Evolutionary conservation across 2,113 vertebrate species (phyloP), one percentile per base, ranked within the genome.

Genomic region (Scortum barcoo): DNA sequence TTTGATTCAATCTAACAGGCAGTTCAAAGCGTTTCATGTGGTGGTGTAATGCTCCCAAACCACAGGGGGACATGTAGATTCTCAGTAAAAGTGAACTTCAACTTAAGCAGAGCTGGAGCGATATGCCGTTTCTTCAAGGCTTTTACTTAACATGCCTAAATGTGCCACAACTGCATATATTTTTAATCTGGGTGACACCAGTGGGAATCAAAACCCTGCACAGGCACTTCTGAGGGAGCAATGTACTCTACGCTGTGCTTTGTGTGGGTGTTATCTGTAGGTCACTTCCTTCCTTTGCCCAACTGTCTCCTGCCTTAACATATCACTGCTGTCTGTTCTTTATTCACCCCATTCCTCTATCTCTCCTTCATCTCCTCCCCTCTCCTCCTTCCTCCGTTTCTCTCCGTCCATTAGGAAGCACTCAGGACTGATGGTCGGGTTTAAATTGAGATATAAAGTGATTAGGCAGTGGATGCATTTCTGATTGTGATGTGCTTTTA

Each of bases 341-440:
- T 33, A 58, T 75, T 71, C 51, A 38, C 26, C 61, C 60, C 30
- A 12, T 56, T 71, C 70, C 38, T 74, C 79, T 83, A 78, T 89
- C 85, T 87, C n/a, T 73, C 74, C 84, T 76, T 80, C 81, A 76
- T 89, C 88, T 87, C 60, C 20, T 58, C 77, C 50, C 46, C 44
- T 50, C 75, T 65, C 72, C 66, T 66, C 67, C 78, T 69, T 74
- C 74, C 71, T 81, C 71, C 58, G 24, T 44, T 44, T 76, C 79
- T 67, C 69, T 76, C 63, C 26, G 66, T 94, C 93, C 93, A 94
- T 95, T 94, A 95, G 87, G 82, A 88, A 90, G 92, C 94, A 94
- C 93, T 95, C 94, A 90, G 85, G 73, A 63, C 84, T 67, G 86
- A 86, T 90, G 87, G 78, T 61, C 33, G 40, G 71, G 36, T 86